Evolutionary conservation across 2,113 vertebrate genomes (phyloP), one percentile per base, ranked within the genome.

Genomic region (Chionodraco myersi): DNA sequence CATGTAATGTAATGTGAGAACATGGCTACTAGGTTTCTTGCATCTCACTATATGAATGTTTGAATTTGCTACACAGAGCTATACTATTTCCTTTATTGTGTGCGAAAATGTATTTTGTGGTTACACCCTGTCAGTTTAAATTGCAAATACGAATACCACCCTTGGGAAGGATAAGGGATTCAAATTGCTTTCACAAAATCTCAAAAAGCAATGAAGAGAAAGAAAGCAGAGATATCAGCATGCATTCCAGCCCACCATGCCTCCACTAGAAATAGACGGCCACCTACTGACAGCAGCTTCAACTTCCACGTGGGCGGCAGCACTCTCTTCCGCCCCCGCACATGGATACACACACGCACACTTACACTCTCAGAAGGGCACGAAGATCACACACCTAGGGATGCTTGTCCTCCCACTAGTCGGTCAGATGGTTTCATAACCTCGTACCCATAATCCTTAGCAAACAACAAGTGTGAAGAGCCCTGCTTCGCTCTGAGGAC

Each of bases 201-300:
- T 58, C 69, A 79, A 86, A 77, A 77, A 64, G 72, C 66, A 65
- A 41, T 48, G 77, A 74, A 72, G 49, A 52, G 58, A 74, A 75
- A 72, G 53, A 85, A 76, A 77, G 82, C 77, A 23, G 62, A 61
- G 71, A 66, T 56, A 54, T 72, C 70, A 48, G 70, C 64, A 41
- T n/a, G 72, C 59, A 65, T 59, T 89, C 76, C 74, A 75, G 77
- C 91, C 84, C 93, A 91, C 89, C 83, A 85, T 87, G 90, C 83
- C 36, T 75, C 82, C 86, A 90, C 94, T 91, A 82, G 86, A 95
- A 95, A 95, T 94, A 95, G 91, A 90, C 26, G 45, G 77, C 91
- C 86, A 77, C 93, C 93, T 79, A 93, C 94, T 88, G 93, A 77
- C 87, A 83, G 69, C 26, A 76, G 83, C 84, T 85, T 86, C 87